Evolutionary conservation across 2,113 vertebrate species (phyloP).

Genomic region (Syngnathus scovelli): DNA sequence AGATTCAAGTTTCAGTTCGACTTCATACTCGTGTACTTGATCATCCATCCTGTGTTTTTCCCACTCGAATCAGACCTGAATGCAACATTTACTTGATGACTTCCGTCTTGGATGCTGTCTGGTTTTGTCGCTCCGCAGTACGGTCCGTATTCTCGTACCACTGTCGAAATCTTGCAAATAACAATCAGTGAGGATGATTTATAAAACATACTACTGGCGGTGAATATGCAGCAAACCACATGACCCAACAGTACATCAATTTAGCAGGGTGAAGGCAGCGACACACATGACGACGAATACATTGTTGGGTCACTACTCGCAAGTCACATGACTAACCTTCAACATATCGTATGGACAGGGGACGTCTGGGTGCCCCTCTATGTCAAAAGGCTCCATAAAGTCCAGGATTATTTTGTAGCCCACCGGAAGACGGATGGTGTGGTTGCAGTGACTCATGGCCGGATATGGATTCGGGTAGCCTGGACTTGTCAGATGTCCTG

Average conservation of each 20-base stretch:
- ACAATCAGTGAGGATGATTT: conserved; percentile 18
- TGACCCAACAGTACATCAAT: conserved; percentile 44
- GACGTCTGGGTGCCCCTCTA: conserved; percentile 68
- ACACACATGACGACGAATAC: conserved; percentile 69
- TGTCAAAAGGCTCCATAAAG: conserved; percentile 74
- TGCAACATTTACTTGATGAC: conserved; percentile 57
- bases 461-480: conserved; percentile 71
- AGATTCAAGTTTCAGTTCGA: neutral
- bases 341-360: conserved; percentile 75
- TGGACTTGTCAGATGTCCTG: conserved; percentile 73
- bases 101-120: conserved; percentile 68
- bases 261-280: conserved; percentile 23
- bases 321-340: conserved; percentile 65
- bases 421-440: conserved; percentile 67
- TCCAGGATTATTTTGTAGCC: conserved; percentile 72
- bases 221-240: conserved; percentile 40
- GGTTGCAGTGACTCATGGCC: conserved; percentile 71
- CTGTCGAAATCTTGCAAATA: conserved; percentile 68
- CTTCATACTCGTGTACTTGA: conserved; percentile 69
- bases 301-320: conserved; percentile 38
- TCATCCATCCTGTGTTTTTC: conserved; percentile 76
- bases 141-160: conserved; percentile 60
- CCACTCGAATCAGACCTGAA: conserved; percentile 72
- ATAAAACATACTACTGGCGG: conserved; percentile 22
- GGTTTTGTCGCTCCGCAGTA: conserved; percentile 74